Evolutionary conservation across 2,113 vertebrate genomes (phyloP).

Genomic region (Rhineura floridana): DNA sequence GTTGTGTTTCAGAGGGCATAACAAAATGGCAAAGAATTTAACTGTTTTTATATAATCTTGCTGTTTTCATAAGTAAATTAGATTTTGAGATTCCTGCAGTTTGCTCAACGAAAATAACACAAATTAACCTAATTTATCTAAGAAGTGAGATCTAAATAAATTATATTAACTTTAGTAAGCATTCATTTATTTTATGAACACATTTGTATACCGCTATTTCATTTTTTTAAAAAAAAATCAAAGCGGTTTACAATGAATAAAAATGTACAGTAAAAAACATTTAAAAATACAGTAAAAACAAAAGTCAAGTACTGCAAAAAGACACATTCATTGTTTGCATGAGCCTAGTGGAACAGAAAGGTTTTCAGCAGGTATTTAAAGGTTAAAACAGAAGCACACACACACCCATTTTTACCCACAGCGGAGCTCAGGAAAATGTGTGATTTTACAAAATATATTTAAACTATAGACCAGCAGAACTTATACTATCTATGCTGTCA

Average conservation of each 20-base stretch:
- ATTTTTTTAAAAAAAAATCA: too few relatives aligned
- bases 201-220: too few relatives aligned
- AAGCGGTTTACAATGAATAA: too few relatives aligned
- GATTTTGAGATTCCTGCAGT: conserved; percentile 7
- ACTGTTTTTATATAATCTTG: not conserved
- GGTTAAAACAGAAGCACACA: not conserved
- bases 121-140: not conserved
- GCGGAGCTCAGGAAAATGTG: conserved; percentile 7
- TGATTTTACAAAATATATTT: not conserved
- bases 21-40: not conserved
- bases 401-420: not conserved
- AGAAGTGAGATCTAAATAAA: not conserved
- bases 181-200: too few relatives aligned
- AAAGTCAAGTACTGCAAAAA: too few relatives aligned
- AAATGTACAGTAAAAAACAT: too few relatives aligned
- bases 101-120: not conserved
- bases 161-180: not conserved
- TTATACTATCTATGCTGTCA: not conserved
- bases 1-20: not conserved
- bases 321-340: too few relatives aligned
- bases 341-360: too few relatives aligned
- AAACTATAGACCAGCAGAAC: not conserved
- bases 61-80: not conserved
- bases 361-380: too few relatives aligned
- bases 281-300: too few relatives aligned